Evolutionary conservation across 2,888 invertebrate genomes (phyloP).

Genomic region (Drosophila affinis): DNA sequence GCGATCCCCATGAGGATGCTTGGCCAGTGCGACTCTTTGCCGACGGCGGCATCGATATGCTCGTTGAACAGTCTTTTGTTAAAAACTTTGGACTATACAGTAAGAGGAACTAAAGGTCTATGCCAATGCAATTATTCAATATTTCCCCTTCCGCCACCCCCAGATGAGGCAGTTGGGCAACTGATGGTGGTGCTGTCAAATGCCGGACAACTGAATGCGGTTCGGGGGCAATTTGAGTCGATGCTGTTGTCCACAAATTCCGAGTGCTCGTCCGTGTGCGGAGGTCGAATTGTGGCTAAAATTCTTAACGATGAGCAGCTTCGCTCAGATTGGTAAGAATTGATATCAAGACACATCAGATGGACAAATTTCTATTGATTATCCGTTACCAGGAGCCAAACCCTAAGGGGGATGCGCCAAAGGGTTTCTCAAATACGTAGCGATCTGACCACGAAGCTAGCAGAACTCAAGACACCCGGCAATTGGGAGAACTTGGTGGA

Average conservation of each 20-base stretch:
- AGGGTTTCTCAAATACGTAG: constrained; percentile 33
- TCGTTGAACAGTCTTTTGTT: constrained; percentile 55
- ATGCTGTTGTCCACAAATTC: constrained; percentile 24
- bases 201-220: constrained; percentile 22
- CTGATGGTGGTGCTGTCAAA: constrained; percentile 47
- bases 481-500: constrained; percentile 42
- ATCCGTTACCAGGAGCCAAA: constrained; percentile 15
- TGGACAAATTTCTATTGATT: background rate
- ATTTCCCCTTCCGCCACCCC: background rate
- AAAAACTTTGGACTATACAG: constrained; percentile 56
- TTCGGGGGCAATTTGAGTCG: constrained; percentile 41
- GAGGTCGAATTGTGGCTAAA: constrained; percentile 48
- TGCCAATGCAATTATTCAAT: background rate
- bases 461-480: constrained; percentile 43
- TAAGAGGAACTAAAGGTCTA: constrained; percentile 22
- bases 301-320: constrained; percentile 34
- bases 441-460: constrained; percentile 31
- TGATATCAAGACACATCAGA: background rate
- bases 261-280: constrained; percentile 21
- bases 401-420: constrained; percentile 37
- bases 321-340: constrained; percentile 47
- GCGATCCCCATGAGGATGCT: constrained; percentile 36
- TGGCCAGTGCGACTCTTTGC: constrained; percentile 57
- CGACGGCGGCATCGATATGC: constrained; percentile 46
- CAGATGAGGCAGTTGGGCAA: constrained; percentile 52